phyloP scores from a whole-genome alignment of 1,140 invertebrate species.

The Nymphalis io region DNA sequence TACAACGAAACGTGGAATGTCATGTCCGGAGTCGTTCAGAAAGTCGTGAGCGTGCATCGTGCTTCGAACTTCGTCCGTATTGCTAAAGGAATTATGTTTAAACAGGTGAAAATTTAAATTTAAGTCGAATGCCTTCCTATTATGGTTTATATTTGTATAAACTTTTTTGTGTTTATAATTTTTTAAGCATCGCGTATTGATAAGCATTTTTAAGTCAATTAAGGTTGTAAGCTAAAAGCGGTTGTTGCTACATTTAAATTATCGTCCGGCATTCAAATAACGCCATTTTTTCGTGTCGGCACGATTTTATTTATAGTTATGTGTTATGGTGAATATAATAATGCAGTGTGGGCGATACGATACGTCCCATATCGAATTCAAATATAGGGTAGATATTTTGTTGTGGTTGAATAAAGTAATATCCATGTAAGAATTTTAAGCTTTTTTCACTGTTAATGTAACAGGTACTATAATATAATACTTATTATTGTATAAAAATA shows the following conservation, averaged over 20 bases:
- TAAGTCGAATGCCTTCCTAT: slow-evolving; percentile 39
- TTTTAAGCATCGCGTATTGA: slow-evolving; percentile 59
- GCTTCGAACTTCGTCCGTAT: slow-evolving; percentile 66
- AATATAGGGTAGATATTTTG: slow-evolving; percentile 29
- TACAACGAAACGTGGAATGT: slow-evolving; percentile 81
- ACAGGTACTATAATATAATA: not conserved
- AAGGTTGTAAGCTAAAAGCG: slow-evolving; percentile 80
- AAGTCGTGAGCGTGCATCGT: slow-evolving; percentile 81
- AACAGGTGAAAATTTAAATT: slow-evolving; percentile 41
- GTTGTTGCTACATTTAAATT: slow-evolving; percentile 81
- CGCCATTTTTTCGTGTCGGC: slow-evolving; percentile 79
- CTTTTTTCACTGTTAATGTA: not conserved
- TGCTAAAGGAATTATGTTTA: slow-evolving; percentile 58
- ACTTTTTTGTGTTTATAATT: slow-evolving; percentile 45
- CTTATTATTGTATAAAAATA: not conserved
- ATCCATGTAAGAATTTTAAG: not conserved
- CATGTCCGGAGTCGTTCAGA: slow-evolving; percentile 80
- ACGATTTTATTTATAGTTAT: slow-evolving; percentile 78
- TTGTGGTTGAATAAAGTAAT: slow-evolving; percentile 9
- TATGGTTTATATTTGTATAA: slow-evolving; percentile 52
- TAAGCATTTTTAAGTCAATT: slow-evolving; percentile 81
- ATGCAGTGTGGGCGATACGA: slow-evolving; percentile 62
- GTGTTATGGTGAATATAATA: slow-evolving; percentile 69
- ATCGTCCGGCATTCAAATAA: slow-evolving; percentile 79
- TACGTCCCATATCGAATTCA: slow-evolving; percentile 54